Conservation (phyloP, 2,888 invertebrate genomes). For the Hipparchia sbordonii region DNA sequence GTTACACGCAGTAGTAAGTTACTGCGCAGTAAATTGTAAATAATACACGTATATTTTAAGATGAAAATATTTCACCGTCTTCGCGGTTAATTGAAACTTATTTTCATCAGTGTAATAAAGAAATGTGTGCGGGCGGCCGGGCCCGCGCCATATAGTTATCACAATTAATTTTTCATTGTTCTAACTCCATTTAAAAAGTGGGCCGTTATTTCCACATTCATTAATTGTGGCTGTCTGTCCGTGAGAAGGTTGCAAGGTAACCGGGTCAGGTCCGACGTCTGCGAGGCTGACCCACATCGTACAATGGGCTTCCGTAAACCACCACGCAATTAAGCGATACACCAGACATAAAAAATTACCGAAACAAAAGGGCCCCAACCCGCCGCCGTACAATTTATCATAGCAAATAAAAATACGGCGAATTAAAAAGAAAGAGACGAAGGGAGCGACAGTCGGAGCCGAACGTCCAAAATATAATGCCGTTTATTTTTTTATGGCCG, state of each 20-base stretch:
- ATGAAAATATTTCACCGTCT: slow-evolving; percentile 16
- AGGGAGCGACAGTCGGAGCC: slow-evolving; percentile 64
- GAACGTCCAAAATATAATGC: slow-evolving; percentile 69
- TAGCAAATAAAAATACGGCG: slow-evolving; percentile 81
- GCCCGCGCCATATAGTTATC: slow-evolving; percentile 40
- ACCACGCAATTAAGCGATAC: slow-evolving; percentile 79
- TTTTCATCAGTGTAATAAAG: slow-evolving; percentile 30
- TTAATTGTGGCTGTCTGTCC: slow-evolving; percentile 46
- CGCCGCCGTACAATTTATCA: slow-evolving; percentile 80
- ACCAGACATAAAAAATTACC: slow-evolving; percentile 81
- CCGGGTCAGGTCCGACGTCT: slow-evolving; percentile 63
- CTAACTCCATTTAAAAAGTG: slow-evolving; percentile 46
- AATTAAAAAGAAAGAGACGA: slow-evolving; percentile 81
- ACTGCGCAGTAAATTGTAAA: slow-evolving; percentile 5
- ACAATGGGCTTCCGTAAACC: slow-evolving; percentile 76
- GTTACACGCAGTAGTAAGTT: not conserved
- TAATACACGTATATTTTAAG: not conserved
- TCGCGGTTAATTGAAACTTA: slow-evolving; percentile 32
- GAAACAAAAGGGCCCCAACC: slow-evolving; percentile 74
- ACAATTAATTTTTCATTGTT: slow-evolving; percentile 44
- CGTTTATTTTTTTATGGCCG: slow-evolving; percentile 65
- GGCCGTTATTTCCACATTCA: slow-evolving; percentile 49
- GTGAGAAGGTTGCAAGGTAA: slow-evolving; percentile 58
- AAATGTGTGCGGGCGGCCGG: slow-evolving; percentile 26
- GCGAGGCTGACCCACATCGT: slow-evolving; percentile 74